Base-by-base conservation (phyloP, 2,113 vertebrate genomes). In the Pomatostomus ruficeps region DNA sequence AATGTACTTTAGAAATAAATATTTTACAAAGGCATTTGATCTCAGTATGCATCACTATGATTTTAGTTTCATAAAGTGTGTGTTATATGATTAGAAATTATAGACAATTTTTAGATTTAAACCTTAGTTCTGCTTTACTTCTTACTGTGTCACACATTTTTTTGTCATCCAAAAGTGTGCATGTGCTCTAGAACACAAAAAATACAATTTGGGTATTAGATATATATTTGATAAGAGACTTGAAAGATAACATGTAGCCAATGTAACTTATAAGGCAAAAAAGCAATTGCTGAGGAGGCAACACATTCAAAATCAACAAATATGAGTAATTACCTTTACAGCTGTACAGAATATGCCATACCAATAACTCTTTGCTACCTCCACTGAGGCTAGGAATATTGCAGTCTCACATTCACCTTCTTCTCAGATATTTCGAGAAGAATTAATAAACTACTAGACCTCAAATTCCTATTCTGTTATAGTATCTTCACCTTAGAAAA, bases 251-350 rank as follows among this genome's bases (percentile, higher is more conserved):
- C 62, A 80, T 70, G 73, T 73, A 93, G 61, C 36, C 15, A 82
- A 85, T 92, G 36, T 9, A 96, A 66, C 71, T 96, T 94, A 77
- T 78, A 94, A 96, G 70, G n/a, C 46, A 72, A 96, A 93, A 49
- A 83, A 90, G 42, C 57, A 94, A 96, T 89, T 91, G 52, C 42
- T 29, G 19, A 94, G 71, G 80, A 87, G 33, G 38, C 57, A 95
- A 33, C 35, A 68, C 77, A 73, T 93, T 96, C 14, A 74, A 91
- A 67, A 92, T 89, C 59, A 78, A 68, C 51, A 72, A 88, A 21
- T 26, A 45, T 67, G 76, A 93, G 79, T 88, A 70, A 91, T 58
- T 87, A 49, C 17, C 7, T 92, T 79, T 52, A 63, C 6, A 62
- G 52, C 16, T 4, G 4, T 42, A 43, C 7, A 45, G 16, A 70